These are phyloP conservation scores for Nomada flava DNA, from an alignment of 2,888 invertebrate species.

Conservation along the genomic window DNA sequence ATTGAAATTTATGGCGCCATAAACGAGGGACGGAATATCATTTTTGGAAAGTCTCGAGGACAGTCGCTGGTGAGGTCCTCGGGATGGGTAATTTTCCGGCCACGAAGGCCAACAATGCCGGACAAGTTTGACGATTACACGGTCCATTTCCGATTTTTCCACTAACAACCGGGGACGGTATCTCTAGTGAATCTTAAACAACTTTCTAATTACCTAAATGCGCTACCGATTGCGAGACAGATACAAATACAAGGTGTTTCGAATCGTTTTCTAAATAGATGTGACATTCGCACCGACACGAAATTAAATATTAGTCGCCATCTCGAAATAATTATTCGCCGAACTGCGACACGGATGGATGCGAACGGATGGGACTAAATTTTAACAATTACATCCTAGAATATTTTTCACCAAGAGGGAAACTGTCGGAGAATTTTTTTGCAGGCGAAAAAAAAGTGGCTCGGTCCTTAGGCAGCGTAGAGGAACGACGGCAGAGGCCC, in stretches of 20 bases:
- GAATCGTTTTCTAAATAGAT: too few relatives aligned
- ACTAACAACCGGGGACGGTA: background rate
- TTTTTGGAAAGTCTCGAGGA: constrained; percentile 34
- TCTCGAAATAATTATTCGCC: too few relatives aligned
- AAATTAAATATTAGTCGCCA: too few relatives aligned
- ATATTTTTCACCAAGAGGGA: background rate
- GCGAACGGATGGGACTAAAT: too few relatives aligned
- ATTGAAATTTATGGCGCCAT: constrained; percentile 44
- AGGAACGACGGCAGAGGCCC: constrained; percentile 28
- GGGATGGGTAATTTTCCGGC: constrained; percentile 62
- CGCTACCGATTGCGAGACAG: too few relatives aligned
- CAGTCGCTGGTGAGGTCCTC: constrained; percentile 15
- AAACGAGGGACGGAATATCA: constrained; percentile 43
- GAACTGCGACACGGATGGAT: too few relatives aligned
- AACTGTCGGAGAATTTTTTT: background rate
- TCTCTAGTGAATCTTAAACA: background rate
- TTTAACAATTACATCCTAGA: background rate
- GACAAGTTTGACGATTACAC: constrained; percentile 66
- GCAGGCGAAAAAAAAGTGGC: background rate
- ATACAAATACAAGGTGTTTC: too few relatives aligned
- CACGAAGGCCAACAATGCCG: constrained; percentile 60
- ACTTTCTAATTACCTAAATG: background rate
- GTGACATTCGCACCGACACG: too few relatives aligned
- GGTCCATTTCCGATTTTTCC: constrained; percentile 55
- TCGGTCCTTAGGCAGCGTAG: constrained; percentile 1